A percentile compares a stretch with the other conserved stretches of the same genome.
phyloP scores from a whole-genome alignment of 2,888 invertebrate genomes.

The Drosophila tripunctata region DNA sequence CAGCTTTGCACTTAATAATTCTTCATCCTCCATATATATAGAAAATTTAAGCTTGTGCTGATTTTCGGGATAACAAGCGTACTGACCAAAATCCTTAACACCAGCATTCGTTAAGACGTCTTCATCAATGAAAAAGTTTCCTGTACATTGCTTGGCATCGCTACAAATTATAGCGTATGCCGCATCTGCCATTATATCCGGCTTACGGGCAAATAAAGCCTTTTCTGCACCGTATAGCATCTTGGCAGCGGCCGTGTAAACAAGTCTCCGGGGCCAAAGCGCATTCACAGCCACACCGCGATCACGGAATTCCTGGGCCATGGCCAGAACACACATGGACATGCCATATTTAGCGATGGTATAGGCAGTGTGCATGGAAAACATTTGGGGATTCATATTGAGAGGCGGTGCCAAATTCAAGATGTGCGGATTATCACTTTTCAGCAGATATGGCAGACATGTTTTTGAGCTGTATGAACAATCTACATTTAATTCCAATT shows the following conservation, averaged over 20 bases:
- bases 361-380: slow-evolving; percentile 95
- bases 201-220: slow-evolving; percentile 72
- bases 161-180: slow-evolving; percentile 84
- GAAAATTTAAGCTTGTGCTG: slow-evolving; percentile 90
- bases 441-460: slow-evolving; percentile 94
- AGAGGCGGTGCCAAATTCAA: slow-evolving; percentile 97
- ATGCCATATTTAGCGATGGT: slow-evolving; percentile 99
- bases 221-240: slow-evolving; percentile 88
- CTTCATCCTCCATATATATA: slow-evolving; percentile 89
- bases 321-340: slow-evolving; percentile 98
- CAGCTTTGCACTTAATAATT: slow-evolving; percentile 55
- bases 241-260: slow-evolving; percentile 96
- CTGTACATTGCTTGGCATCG: slow-evolving; percentile 91
- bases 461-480: slow-evolving; percentile 90
- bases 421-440: slow-evolving; percentile 95
- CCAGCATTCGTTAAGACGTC: slow-evolving; percentile 91
- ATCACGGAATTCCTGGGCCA: slow-evolving; percentile 95
- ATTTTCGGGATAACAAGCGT: slow-evolving; percentile 91
- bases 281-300: slow-evolving; percentile 96
- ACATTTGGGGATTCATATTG: slow-evolving; percentile 94
- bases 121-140: slow-evolving; percentile 97
- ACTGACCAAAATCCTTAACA: slow-evolving; percentile 91
- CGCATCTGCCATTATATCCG: slow-evolving; percentile 83
- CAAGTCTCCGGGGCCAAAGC: slow-evolving; percentile 96
- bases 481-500: neutral